Evolutionary conservation across 1,140 invertebrate genomes (phyloP).

Genomic region (Geopemphigus sp.): DNA sequence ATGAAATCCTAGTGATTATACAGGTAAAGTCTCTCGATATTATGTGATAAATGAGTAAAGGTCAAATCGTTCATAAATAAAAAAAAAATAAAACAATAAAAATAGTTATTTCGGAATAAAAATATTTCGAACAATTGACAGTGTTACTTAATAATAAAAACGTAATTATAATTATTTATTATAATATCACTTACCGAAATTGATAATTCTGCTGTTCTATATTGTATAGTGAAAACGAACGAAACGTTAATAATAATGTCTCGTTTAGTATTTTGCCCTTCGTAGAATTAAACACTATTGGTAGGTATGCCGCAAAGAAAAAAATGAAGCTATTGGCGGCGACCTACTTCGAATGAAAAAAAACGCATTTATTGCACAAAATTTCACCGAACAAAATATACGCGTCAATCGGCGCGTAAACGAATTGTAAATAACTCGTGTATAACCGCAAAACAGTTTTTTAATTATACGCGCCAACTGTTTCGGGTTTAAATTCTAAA

Average conservation of each 20-base stretch:
- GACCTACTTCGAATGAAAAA: conserved; percentile 38
- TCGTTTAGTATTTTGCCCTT: not conserved
- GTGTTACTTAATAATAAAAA: no score
- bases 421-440: not conserved
- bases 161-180: not conserved
- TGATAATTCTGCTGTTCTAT: not conserved
- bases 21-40: no score
- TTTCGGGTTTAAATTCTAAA: not conserved
- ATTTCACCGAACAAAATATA: conserved; percentile 33
- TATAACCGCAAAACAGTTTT: not conserved
- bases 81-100: no score
- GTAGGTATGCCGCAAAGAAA: conserved; percentile 1
- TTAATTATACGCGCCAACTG: not conserved
- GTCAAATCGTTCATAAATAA: no score
- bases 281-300: not conserved
- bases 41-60: no score
- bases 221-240: not conserved
- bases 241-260: not conserved
- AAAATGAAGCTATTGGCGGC: conserved; percentile 31
- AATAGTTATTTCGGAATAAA: no score
- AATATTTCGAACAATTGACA: no score
- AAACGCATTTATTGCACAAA: conserved; percentile 47
- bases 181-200: conserved; percentile 4
- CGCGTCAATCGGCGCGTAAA: not conserved
- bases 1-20: not conserved